Base-by-base conservation (phyloP, 64 coral and sea anemone genomes). In the Pachyseris speciosa region DNA sequence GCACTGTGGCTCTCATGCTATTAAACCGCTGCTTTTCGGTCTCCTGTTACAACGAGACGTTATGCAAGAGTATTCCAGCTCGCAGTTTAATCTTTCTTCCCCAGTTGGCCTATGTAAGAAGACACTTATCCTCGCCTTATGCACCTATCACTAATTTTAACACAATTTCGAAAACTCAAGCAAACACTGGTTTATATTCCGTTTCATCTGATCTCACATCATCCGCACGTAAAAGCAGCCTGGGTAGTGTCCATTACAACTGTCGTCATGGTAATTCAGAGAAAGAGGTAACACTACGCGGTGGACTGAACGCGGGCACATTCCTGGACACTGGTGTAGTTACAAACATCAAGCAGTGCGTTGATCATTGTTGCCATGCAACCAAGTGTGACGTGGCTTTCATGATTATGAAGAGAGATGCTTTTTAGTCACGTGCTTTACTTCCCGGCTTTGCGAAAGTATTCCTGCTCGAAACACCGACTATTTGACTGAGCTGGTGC, bases 1-100 rank as follows among this genome's bases (percentile, higher is more conserved):
- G 95, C 61, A 93, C 45, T 67, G 84, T 97, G 15, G 86, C 95
- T 26, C 90, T 97, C 24, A 89, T 97, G 86, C 78, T 97, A 8
- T 64, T 90, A 38, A 86, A 76, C 20, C 87, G 83, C 50, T 97
- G 95, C 50, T 93, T 92, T 42, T 50, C 87, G 25, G 83, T 97
- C 13, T 63, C 91, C 28, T 97, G 95, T 51, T 78, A 93, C 33
- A 92, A 85, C 80, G 51, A 93, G 11, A 28, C 57, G 9, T 33
- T 30, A 2, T 97, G 95, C 30, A 69, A 40, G 17, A 77, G 84
- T 64, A 86, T 92, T n/a, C 72, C 84, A 31, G 89, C 75, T 15
- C 74, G 61, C 57, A 59, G 19, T 30, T 88, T 80, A 60, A 81
- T n/a, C 19, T 61, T 93, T 68, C 74, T 88, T 45, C 77, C 77